Evolutionary conservation across 64 coral and sea anemone genomes (phyloP), one percentile per base, ranked within the genome.

Genomic region (Montipora foliosa): DNA sequence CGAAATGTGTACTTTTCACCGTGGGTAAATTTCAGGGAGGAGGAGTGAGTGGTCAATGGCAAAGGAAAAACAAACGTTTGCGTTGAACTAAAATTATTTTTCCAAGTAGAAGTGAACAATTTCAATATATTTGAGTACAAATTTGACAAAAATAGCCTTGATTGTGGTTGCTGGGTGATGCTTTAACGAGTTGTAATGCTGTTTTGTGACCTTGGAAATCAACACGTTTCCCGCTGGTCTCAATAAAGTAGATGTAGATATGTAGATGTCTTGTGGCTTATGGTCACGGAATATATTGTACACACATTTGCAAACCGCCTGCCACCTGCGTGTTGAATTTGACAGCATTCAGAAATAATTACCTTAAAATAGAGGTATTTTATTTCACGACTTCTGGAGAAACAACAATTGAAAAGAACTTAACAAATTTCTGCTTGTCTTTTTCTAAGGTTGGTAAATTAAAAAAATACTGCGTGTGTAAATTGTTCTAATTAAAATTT

Each of bases 241-340:
- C 37, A 37, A 37, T 37, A 37, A 37, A 37, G 37, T 37, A 37
- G 37, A 37, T 37, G 37, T 37, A 37, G 37, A 37, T 37, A 37
- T 37, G 37, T 37, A 37, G 37, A 37, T 37, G 37, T 37, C 37
- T 58, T 84, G 81, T 57, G 67, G 15, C n/a, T 59, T 37, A 4
- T 3, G 29, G 82, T 86, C 82, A 86, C 82, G 82, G 82, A 86
- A 86, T 11, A 71, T 71, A 71, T 86, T 72, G 60, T 85, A 47
- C 17, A 86, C 66, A 72, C 20, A 48, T 86, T 86, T 6, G 53
- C 53, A 8, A 57, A 57, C 53, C 53, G 17, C 37, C 37, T 37
- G 68, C 82, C 82, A 86, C 64, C 82, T 86, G 82, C 45, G 10
- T 24, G 46, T 12, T 17, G 76, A 49, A 15, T 19, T 19, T 78